These are phyloP conservation scores for Venusia cambrica DNA, from an alignment of 2,888 invertebrate genomes.

Conservation along the genomic window DNA sequence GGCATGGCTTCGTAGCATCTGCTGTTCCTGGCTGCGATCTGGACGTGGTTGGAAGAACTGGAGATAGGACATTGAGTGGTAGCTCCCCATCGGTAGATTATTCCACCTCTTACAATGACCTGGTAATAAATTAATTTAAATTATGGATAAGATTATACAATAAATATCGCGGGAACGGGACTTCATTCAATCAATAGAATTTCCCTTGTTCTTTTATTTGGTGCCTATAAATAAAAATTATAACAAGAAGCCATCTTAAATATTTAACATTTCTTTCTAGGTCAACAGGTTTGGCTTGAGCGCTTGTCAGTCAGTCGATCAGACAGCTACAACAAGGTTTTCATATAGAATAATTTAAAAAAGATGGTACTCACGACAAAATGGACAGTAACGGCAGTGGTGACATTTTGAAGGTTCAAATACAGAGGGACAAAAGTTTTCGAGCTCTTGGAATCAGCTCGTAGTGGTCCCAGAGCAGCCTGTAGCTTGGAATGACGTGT, in stretches of 20 bases:
- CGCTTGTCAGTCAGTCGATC: too few species aligned
- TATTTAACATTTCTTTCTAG: too few species aligned
- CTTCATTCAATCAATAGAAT: too few species aligned
- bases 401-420: slow-evolving; percentile 43
- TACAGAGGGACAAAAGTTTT: slow-evolving; percentile 61
- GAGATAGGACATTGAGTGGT: slow-evolving; percentile 67
- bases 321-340: too few species aligned
- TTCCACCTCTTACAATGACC: slow-evolving; percentile 72
- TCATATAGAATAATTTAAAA: too few species aligned
- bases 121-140: slow-evolving; percentile 29
- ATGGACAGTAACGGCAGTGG: slow-evolving; percentile 59
- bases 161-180: too few species aligned
- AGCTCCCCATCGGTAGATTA: slow-evolving; percentile 71
- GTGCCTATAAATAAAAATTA: too few species aligned
- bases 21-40: slow-evolving; percentile 45
- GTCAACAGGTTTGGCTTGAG: too few species aligned
- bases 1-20: slow-evolving; percentile 38
- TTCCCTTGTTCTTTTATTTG: too few species aligned
- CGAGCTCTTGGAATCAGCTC: slow-evolving; percentile 39
- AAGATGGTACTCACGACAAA: slow-evolving; percentile 59
- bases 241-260: too few species aligned
- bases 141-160: too few species aligned
- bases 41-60: slow-evolving; percentile 44
- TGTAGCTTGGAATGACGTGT: slow-evolving; percentile 36
- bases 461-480: slow-evolving; percentile 53